These are phyloP conservation scores for Aethina tumida DNA, from an alignment of 1,140 invertebrate species.

Conservation along the genomic window DNA sequence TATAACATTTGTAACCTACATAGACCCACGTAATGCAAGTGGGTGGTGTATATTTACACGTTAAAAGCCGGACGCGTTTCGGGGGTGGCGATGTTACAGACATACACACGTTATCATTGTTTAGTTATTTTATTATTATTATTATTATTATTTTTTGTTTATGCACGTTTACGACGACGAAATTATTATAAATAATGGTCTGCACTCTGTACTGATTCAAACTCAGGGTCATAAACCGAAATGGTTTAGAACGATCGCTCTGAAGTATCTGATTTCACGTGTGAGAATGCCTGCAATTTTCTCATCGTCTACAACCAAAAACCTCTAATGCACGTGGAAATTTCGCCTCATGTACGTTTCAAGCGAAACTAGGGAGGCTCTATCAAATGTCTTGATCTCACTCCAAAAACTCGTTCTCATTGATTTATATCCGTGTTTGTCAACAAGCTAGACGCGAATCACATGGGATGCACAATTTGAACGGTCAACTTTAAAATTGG, in stretches of 20 bases:
- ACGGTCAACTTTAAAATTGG: too few relatives aligned
- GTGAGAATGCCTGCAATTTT: not conserved
- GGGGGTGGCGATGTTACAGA: slow-evolving; percentile 7
- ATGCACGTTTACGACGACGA: too few relatives aligned
- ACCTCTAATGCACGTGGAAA: too few relatives aligned
- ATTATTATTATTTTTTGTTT: too few relatives aligned
- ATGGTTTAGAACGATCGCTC: not conserved
- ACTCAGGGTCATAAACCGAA: slow-evolving; percentile 10
- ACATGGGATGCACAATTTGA: too few relatives aligned
- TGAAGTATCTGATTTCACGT: not conserved
- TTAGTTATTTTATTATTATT: too few relatives aligned
- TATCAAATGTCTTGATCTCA: too few relatives aligned
- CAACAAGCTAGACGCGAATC: too few relatives aligned
- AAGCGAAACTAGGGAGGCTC: too few relatives aligned
- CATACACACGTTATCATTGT: not conserved
- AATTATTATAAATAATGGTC: not conserved
- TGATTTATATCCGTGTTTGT: too few relatives aligned
- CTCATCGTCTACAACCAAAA: not conserved
- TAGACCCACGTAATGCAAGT: slow-evolving; percentile 12
- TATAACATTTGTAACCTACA: slow-evolving; percentile 15
- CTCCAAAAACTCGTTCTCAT: too few relatives aligned
- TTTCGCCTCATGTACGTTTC: too few relatives aligned
- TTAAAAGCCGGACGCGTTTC: slow-evolving; percentile 9
- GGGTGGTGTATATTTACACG: slow-evolving; percentile 8
- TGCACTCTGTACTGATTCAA: slow-evolving; percentile 10